Evolutionary conservation across 2,888 invertebrate genomes (phyloP).

Genomic region (Operophtera brumata): DNA sequence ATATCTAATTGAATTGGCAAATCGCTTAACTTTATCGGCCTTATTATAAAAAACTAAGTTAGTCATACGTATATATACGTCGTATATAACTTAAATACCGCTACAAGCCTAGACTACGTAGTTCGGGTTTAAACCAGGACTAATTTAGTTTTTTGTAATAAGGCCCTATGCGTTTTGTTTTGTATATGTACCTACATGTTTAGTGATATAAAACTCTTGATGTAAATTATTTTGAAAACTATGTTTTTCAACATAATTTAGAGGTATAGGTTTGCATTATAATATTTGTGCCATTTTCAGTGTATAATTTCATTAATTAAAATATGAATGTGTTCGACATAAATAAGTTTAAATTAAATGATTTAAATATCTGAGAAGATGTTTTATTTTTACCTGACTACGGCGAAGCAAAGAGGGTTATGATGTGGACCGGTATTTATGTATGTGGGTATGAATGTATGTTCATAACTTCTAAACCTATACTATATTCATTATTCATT

Average conservation of each 20-base stretch:
- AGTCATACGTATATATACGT: no score
- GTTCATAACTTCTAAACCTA: no score
- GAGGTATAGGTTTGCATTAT: slow-evolving; percentile 4
- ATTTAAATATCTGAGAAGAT: slow-evolving; percentile 3
- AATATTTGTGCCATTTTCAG: slow-evolving; percentile 8
- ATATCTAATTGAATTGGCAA: slow-evolving; percentile 5
- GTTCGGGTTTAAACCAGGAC: no score
- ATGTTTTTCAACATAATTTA: background rate
- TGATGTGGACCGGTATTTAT: no score
- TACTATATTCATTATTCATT: no score
- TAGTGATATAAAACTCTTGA: slow-evolving; percentile 8
- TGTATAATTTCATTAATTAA: background rate
- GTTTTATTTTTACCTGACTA: background rate
- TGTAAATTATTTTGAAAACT: background rate
- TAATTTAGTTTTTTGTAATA: background rate
- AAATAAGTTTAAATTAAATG: background rate
- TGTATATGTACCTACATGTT: no score
- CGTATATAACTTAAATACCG: no score
- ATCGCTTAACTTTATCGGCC: slow-evolving; percentile 3
- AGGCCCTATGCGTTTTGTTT: background rate
- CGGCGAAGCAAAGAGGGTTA: no score
- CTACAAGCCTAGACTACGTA: no score
- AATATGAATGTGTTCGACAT: slow-evolving; percentile 6
- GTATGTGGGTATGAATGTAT: no score
- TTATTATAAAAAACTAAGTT: no score